Evolutionary conservation across 1,140 invertebrate genomes (phyloP), one percentile per base, ranked within the genome.

Genomic region (Ceratitis capitata): DNA sequence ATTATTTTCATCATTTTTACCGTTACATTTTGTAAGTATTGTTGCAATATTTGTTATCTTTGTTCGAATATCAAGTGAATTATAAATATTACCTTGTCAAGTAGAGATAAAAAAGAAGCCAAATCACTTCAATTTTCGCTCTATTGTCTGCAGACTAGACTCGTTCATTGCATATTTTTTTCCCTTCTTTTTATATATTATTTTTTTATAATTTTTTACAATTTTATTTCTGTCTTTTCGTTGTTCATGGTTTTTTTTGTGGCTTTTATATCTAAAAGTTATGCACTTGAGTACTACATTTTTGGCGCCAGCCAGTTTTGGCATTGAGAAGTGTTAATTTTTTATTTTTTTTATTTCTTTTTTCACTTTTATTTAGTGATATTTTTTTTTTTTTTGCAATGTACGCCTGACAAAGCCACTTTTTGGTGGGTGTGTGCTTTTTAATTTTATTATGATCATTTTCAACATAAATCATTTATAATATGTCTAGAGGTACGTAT

Each of bases 1-100:
- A 69, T 35, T 69, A 35, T 69, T 69, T 35, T 69, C 61, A 69
- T 14, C 61, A 69, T 35, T 69, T 61, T 69, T 69, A 39, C 61
- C 29, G 32, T 69, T 69, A 69, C 29, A 19, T 69, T 29, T 69
- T 32, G n/a, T 39, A 69, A 32, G 61, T 5, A 69, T 39, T 69
- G 32, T 69, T n/a, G 32, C 39, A 35, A 35, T 69, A 14, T 35
- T 39, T 69, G 16, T 7, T 35, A 7, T 7, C 12, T 69, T 69
- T 69, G 61, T 69, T 39, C 14, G 16, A 69, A 64, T 64, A 16
- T 69, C 29, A 64, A 64, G 2, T 39, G 32, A n/a, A 0, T 53
- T 53, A 53, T 19, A 51, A 10, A 35, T 64, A 58, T 23, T 23
- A 23, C n/a, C 0, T 56, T 51, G 19, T n/a, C 19, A 56, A 56